Evolutionary conservation across 2,113 vertebrate species (phyloP).

Genomic region (Smithornis capensis): DNA sequence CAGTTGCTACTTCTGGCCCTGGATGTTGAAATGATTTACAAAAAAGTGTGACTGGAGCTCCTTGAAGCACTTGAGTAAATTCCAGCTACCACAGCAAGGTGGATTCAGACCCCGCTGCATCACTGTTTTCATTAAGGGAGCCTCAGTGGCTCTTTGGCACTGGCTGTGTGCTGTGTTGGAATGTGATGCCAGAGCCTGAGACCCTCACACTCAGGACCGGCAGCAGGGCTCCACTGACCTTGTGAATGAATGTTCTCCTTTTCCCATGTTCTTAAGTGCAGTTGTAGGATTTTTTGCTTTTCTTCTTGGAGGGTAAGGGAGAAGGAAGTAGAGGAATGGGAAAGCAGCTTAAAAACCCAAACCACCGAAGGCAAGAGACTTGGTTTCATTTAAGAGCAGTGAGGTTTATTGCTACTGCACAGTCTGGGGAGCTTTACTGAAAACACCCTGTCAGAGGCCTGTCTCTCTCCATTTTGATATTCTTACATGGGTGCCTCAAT

Average conservation of each 20-base stretch:
- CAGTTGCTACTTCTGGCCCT: neutral
- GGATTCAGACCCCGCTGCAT: neutral
- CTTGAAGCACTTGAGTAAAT: neutral
- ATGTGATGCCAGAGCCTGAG: fast-evolving
- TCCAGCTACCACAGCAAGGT: neutral
- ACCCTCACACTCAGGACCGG: neutral
- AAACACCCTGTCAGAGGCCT: neutral
- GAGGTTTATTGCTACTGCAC: neutral
- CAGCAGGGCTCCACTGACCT: neutral
- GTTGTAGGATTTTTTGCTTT: neutral
- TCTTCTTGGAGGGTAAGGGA: neutral
- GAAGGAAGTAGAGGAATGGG: neutral
- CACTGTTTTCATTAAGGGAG: neutral
- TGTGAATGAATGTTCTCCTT: neutral
- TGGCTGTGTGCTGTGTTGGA: neutral
- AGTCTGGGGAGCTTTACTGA: neutral
- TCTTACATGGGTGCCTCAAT: neutral
- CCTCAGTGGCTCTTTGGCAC: neutral
- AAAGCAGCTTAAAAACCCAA: neutral
- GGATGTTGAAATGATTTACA: neutral
- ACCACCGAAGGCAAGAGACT: neutral
- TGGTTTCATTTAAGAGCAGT: neutral
- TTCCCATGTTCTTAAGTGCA: neutral
- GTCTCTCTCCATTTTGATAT: neutral
- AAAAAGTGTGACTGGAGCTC: neutral